Evolutionary conservation across 2,888 invertebrate species (phyloP), one percentile per base, ranked within the genome.

Genomic region (Cheilosia impressa): DNA sequence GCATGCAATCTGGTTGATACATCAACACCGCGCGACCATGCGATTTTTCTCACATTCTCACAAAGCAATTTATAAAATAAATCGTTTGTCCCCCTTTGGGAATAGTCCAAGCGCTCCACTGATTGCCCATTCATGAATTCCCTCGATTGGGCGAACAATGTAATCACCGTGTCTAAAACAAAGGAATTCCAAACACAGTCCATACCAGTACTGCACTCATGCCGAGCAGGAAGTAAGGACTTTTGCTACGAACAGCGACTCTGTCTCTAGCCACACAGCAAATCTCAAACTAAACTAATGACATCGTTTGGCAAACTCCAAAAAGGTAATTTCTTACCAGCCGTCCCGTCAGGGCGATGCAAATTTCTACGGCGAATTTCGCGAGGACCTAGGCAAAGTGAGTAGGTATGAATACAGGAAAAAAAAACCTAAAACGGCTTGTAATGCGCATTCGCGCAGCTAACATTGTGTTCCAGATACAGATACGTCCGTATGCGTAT

Each of bases 61-160:
- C 53, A 55, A 62, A 38, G 72, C 76, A 85, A 85, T 80, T 85
- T 80, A 57, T 17, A 73, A 80, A 84, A 76, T 77, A 77, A 85
- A 81, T 85, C 71, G 76, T 50, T 58, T 52, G 60, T 60, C 65
- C 80, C 80, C 85, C 76, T 45, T 71, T 66, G 81, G 80, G 80
- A 80, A 80, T 80, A 75, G 80, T 22, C 63, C 75, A 58, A 63
- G 17, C 53, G 17, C 55, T 62, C 38, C 75, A 62, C 75, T 84
- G 80, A 81, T 85, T 81, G 85, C 81, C 85, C 85, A 85, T 85
- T 85, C 85, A 81, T 85, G 85, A 85, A 85, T 85, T 81, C 81
- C 50, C 81, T 45, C 76, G 62, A 81, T 77, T 77, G 76, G 72
- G 81, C 24, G 53, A 81, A 81, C 85, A 85, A 85, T 81, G 68